These are phyloP conservation scores for Rhinophrynus dorsalis DNA, from an alignment of 2,797 vertebrate genomes.

Conservation along the genomic window DNA sequence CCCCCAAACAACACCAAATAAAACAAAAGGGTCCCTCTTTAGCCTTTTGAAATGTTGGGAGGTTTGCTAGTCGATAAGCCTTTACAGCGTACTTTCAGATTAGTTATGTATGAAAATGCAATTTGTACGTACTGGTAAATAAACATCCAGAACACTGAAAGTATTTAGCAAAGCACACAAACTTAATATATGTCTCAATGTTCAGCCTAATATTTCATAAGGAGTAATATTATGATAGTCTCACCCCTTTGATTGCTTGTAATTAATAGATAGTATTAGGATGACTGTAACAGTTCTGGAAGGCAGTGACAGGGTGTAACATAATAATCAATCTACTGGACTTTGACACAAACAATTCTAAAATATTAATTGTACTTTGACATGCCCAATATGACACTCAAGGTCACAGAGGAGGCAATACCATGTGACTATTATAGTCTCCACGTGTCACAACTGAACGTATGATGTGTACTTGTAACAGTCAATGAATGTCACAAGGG, in stretches of 20 bases:
- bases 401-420: background rate
- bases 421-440: background rate
- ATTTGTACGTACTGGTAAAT: background rate
- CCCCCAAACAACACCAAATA: too few species aligned
- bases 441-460: too few species aligned
- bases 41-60: too few species aligned
- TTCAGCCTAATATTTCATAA: background rate
- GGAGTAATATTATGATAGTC: background rate
- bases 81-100: too few species aligned
- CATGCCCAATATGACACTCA: background rate
- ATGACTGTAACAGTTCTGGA: slow-evolving; percentile 18
- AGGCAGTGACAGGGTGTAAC: slow-evolving; percentile 24
- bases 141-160: background rate
- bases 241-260: slow-evolving; percentile 12
- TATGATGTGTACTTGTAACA: too few species aligned
- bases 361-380: background rate
- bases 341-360: background rate
- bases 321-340: slow-evolving; percentile 19
- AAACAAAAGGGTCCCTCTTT: too few species aligned
- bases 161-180: background rate
- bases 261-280: slow-evolving; percentile 13
- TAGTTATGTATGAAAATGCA: too few species aligned
- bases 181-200: too few species aligned
- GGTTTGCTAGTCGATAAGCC: too few species aligned
- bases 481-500: too few species aligned